phyloP scores from a whole-genome alignment of 2,797 vertebrate species.

The Pipistrellus pipistrellus region DNA sequence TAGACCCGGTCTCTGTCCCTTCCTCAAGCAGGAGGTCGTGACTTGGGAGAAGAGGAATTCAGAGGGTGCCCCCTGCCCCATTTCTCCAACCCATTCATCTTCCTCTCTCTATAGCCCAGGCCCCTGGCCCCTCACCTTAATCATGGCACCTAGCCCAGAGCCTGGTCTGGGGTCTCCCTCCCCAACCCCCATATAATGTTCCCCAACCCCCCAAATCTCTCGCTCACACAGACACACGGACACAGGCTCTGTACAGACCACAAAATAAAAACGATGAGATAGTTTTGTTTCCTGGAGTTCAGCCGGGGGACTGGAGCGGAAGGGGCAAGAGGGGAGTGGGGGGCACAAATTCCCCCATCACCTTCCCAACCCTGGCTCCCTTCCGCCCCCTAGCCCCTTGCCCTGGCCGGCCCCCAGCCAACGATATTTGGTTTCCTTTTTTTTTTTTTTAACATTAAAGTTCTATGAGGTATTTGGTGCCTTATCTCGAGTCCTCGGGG shows the following conservation, averaged over 20 bases:
- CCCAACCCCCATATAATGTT: slow-evolving; percentile 57
- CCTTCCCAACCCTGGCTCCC: slow-evolving; percentile 75
- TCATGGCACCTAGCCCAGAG: slow-evolving; percentile 66
- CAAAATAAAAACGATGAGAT: slow-evolving; percentile 86
- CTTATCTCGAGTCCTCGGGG: slow-evolving; percentile 94
- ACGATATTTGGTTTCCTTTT: slow-evolving; percentile 95
- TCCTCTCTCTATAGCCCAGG: slow-evolving; percentile 63
- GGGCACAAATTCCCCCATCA: slow-evolving; percentile 66
- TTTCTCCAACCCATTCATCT: slow-evolving; percentile 58
- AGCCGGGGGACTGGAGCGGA: slow-evolving; percentile 70
- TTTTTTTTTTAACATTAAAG: slow-evolving; percentile 92
- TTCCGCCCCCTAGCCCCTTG: slow-evolving; percentile 77
- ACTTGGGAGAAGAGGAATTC: slow-evolving; percentile 61
- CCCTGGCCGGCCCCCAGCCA: slow-evolving; percentile 89
- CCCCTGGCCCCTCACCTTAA: slow-evolving; percentile 16
- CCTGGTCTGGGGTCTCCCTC: slow-evolving; percentile 68
- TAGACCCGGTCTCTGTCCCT: slow-evolving; percentile 74
- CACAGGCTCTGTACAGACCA: slow-evolving; percentile 84
- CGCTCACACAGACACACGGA: slow-evolving; percentile 83
- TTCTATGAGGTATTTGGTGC: slow-evolving; percentile 97
- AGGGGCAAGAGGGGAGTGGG: slow-evolving; percentile 53
- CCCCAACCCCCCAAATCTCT: slow-evolving; percentile 73
- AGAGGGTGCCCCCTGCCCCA: not conserved
- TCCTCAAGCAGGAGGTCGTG: slow-evolving; percentile 55
- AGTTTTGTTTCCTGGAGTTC: slow-evolving; percentile 85